These are phyloP conservation scores for Ictidomys tridecemlineatus DNA, from an alignment of 2,113 vertebrate species.

Conservation along the genomic window DNA sequence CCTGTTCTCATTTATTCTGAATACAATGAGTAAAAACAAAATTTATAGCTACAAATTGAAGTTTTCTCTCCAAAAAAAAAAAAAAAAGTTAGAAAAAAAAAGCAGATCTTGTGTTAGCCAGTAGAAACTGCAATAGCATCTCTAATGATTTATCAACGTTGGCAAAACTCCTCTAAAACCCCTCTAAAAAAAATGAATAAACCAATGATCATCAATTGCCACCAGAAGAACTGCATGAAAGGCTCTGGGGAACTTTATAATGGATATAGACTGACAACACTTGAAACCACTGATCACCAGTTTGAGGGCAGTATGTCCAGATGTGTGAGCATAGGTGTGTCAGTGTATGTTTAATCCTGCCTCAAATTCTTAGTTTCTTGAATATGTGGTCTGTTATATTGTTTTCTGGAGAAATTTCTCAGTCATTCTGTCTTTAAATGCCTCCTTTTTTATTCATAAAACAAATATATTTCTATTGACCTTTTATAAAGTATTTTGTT, in stretches of 20 bases:
- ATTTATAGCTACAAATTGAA: conserved; percentile 22
- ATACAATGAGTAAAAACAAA: conserved; percentile 43
- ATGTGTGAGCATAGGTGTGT: too few species aligned
- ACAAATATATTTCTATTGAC: neutral
- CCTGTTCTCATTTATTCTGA: conserved; percentile 32
- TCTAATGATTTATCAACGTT: neutral
- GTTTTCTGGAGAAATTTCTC: conserved; percentile 6
- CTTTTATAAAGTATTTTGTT: neutral
- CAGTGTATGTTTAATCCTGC: neutral
- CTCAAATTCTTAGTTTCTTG: neutral
- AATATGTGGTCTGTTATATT: neutral
- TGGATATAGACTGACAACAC: neutral
- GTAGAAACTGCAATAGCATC: neutral
- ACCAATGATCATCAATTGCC: neutral
- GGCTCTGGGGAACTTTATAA: neutral
- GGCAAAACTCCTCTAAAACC: neutral
- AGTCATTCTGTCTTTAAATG: neutral
- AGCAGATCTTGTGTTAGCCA: neutral
- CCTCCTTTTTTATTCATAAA: conserved; percentile 21
- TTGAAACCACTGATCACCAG: neutral
- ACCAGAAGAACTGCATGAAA: neutral
- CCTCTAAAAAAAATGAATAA: neutral
- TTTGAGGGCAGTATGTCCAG: neutral
- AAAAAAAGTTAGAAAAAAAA: conserved; percentile 25
- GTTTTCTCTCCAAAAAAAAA: neutral